These are phyloP conservation scores for Polymixis lichenea DNA, from an alignment of 2,888 invertebrate genomes.

Conservation along the genomic window DNA sequence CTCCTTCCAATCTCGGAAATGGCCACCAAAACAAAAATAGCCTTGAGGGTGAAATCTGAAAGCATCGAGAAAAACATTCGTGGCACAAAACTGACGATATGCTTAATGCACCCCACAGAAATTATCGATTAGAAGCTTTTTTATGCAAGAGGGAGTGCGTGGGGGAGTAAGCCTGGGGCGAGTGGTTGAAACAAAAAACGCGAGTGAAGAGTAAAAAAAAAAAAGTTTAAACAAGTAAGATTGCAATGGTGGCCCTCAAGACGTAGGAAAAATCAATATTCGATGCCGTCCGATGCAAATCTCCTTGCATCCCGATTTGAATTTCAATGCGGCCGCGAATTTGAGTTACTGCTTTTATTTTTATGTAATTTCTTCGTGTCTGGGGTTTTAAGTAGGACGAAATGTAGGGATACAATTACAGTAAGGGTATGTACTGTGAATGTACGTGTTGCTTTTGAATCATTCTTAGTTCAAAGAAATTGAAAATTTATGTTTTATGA, in stretches of 20 bases:
- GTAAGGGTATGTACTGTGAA: neutral
- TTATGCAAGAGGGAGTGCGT: constrained; percentile 90
- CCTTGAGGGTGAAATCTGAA: constrained; percentile 88
- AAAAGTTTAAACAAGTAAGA: constrained; percentile 90
- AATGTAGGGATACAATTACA: constrained; percentile 30
- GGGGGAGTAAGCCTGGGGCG: constrained; percentile 86
- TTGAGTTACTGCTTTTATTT: constrained; percentile 81
- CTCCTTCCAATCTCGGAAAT: constrained; percentile 82
- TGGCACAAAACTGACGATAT: constrained; percentile 86
- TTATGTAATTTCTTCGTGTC: constrained; percentile 74
- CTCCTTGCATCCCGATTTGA: constrained; percentile 87
- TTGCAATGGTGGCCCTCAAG: constrained; percentile 88
- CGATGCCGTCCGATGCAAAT: constrained; percentile 89
- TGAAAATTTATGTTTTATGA: neutral
- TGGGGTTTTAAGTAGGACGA: constrained; percentile 53
- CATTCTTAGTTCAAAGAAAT: neutral
- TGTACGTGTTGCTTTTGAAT: neutral
- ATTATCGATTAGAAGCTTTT: constrained; percentile 91
- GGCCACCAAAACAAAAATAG: constrained; percentile 86
- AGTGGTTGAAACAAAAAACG: constrained; percentile 90
- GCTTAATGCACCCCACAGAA: constrained; percentile 91
- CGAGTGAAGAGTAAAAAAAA: constrained; percentile 90
- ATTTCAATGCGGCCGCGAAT: constrained; percentile 86
- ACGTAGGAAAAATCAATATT: constrained; percentile 88
- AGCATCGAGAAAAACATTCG: constrained; percentile 89